Evolutionary conservation across 2,797 vertebrate species (phyloP).

Genomic region (Ara ararauna): DNA sequence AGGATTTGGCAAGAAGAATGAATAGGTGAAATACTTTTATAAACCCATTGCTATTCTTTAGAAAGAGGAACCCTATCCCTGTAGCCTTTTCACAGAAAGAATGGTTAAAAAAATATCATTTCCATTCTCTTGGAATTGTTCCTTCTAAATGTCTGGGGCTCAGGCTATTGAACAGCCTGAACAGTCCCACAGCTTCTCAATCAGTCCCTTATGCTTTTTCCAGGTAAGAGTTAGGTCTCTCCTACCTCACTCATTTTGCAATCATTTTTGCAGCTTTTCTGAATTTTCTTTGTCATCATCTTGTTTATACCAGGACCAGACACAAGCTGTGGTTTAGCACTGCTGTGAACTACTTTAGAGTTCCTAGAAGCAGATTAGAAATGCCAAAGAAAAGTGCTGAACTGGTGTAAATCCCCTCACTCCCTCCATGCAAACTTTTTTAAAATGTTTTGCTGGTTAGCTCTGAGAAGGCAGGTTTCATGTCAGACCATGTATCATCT

Average conservation of each 20-base stretch:
- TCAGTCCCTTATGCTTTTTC: neutral
- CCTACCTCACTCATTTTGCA: neutral
- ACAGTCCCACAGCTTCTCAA: neutral
- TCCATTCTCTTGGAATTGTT: neutral
- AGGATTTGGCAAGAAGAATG: neutral
- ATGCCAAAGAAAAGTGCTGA: neutral
- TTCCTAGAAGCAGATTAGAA: neutral
- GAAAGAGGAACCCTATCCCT: neutral
- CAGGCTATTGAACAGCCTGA: neutral
- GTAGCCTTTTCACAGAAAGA: neutral
- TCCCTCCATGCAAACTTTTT: neutral
- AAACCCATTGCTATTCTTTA: neutral
- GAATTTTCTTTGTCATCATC: neutral
- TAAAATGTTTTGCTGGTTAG: neutral
- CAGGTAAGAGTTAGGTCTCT: neutral
- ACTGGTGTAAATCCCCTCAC: neutral
- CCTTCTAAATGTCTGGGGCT: neutral
- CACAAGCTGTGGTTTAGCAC: neutral
- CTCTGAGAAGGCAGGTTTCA: constrained; percentile 4
- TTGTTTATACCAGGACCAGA: neutral
- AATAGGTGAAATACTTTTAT: neutral
- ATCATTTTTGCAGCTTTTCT: neutral
- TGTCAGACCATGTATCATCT: constrained; percentile 9
- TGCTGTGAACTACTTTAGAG: neutral
- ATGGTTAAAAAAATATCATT: neutral